Conservation (phyloP, 92 coral and sea anemone genomes). For the Porites lobata region DNA sequence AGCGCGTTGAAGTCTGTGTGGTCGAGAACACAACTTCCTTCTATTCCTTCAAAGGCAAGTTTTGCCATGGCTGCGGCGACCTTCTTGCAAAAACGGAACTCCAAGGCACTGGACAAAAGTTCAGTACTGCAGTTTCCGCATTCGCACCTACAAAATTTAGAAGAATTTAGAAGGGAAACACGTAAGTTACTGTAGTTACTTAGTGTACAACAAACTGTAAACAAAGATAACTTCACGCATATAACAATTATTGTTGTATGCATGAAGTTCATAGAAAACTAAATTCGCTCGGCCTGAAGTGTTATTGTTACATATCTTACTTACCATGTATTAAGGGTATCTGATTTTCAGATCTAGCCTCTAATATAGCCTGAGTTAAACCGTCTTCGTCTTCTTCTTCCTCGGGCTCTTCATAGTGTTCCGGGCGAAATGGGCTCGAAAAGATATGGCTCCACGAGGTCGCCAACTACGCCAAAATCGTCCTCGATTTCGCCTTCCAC, state of each 20-base stretch:
- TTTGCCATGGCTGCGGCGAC: conserved; percentile 44
- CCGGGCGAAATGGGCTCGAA: conserved; percentile 38
- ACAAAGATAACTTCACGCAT: neutral
- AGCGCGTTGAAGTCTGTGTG: conserved; percentile 61
- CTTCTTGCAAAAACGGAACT: conserved; percentile 61
- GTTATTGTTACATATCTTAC: neutral
- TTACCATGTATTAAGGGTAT: conserved; percentile 46
- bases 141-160: conserved; percentile 32
- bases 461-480: conserved; percentile 35
- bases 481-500: conserved; percentile 40
- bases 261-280: neutral
- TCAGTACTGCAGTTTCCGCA: conserved; percentile 39
- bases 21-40: conserved; percentile 39
- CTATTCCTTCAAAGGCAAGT: conserved; percentile 56
- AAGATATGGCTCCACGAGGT: conserved; percentile 48
- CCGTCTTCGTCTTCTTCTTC: conserved; percentile 54
- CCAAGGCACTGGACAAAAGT: conserved; percentile 37
- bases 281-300: conserved; percentile 24
- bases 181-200: neutral
- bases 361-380: conserved; percentile 46
- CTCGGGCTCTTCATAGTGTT: conserved; percentile 17
- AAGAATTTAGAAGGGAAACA: neutral
- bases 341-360: conserved; percentile 41
- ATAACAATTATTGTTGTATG: too few species aligned
- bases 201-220: conserved; percentile 13